Percentiles rank a stretch among this genome's conserved stretches.
Conservation (phyloP, 2,113 vertebrate genomes). For the Carassius auratus region DNA sequence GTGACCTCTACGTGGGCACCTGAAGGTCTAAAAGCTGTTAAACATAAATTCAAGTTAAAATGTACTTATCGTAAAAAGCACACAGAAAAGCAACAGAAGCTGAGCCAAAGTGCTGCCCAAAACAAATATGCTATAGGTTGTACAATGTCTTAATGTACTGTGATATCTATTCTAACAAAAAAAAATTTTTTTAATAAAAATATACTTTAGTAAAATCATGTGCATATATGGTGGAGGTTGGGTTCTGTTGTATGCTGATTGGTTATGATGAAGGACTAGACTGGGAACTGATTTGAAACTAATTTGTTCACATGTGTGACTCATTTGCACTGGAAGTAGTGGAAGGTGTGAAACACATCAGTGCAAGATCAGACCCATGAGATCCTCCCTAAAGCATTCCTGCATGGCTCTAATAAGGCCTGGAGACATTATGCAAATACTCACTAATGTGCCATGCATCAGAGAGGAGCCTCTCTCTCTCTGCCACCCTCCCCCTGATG, state of each 20-base stretch:
- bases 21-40: not conserved
- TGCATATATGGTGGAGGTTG: not conserved
- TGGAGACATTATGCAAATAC: constrained; percentile 55
- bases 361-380: constrained; percentile 19
- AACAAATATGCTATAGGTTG: not conserved
- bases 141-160: too few species aligned
- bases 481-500: constrained; percentile 21
- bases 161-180: too few species aligned
- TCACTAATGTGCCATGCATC: constrained; percentile 48
- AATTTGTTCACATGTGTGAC: constrained; percentile 3
- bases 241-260: not conserved
- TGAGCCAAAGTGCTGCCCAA: not conserved
- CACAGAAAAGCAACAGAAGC: not conserved
- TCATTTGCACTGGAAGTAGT: not conserved
- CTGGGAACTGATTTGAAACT: too few species aligned
- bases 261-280: not conserved
- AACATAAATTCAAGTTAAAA: not conserved
- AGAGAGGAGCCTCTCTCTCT: constrained; percentile 38
- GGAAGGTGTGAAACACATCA: constrained; percentile 31
- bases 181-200: too few species aligned
- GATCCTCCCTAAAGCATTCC: constrained; percentile 5
- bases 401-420: constrained; percentile 22
- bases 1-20: not conserved
- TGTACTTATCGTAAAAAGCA: not conserved
- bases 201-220: too few species aligned